These are phyloP conservation scores for Drosophila birchii DNA, from an alignment of 2,888 invertebrate species.

Conservation along the genomic window DNA sequence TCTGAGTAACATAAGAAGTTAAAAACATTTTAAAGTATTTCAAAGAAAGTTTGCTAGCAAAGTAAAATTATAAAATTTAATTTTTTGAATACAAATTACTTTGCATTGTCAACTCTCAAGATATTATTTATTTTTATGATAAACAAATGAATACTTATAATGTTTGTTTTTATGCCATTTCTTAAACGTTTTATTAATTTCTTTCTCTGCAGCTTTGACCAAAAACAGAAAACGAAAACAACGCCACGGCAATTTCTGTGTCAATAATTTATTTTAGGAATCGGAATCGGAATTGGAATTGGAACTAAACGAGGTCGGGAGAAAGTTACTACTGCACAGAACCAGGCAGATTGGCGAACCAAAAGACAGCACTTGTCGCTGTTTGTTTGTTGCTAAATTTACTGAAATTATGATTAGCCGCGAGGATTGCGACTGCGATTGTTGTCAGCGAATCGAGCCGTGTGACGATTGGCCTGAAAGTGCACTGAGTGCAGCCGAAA, in stretches of 20 bases:
- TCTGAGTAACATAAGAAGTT: too few relatives aligned
- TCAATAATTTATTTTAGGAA: conserved; percentile 75
- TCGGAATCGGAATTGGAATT: conserved; percentile 29
- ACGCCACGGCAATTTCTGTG: conserved; percentile 61
- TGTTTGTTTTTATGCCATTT: background rate
- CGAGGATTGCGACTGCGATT: conserved; percentile 53
- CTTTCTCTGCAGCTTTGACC: conserved; percentile 4
- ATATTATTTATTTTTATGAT: too few relatives aligned
- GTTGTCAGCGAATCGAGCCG: conserved; percentile 75
- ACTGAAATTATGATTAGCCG: conserved; percentile 69
- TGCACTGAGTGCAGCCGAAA: conserved; percentile 65
- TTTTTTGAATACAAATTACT: too few relatives aligned
- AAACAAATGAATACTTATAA: too few relatives aligned
- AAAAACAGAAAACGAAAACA: conserved; percentile 22
- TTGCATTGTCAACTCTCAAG: too few relatives aligned
- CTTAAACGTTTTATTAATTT: background rate
- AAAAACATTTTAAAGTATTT: too few relatives aligned
- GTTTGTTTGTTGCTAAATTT: conserved; percentile 60
- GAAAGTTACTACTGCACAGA: conserved; percentile 66
- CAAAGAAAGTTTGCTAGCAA: too few relatives aligned
- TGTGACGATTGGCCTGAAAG: conserved; percentile 77
- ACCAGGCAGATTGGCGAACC: conserved; percentile 19
- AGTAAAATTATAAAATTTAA: too few relatives aligned
- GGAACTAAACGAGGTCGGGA: conserved; percentile 76
- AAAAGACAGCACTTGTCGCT: conserved; percentile 64